Evolutionary conservation across 2,113 vertebrate species (phyloP), one percentile per base, ranked within the genome.

Genomic region (Takifugu flavidus): DNA sequence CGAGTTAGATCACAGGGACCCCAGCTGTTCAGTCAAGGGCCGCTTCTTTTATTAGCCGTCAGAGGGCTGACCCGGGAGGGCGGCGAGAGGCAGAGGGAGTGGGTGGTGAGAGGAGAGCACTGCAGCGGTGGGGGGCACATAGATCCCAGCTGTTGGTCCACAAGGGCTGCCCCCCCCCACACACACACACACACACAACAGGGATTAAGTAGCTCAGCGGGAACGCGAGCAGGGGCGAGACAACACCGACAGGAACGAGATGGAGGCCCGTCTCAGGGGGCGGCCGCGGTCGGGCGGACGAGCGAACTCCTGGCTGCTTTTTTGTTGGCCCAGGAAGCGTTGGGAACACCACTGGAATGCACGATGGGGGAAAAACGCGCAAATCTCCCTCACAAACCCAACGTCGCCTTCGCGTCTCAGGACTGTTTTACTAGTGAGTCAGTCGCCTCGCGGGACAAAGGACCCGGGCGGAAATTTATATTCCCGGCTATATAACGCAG

Each of bases 1-100:
- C 1, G 8, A 84, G 72, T 74, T 68, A 56, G 78, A 91, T 91
- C 81, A 63, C 74, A 78, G 82, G 60, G 85, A 58, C 72, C 84
- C 84, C 90, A 90, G 77, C 89, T 91, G 87, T 85, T 92, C 72
- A 82, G 87, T 90, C 82, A 88, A 86, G 76, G 74, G 77, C 75
- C 75, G 70, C 84, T 79, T 88, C 80, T 89, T 91, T 91, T 88
- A 87, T 91, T 90, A 89, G 88, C 45, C 10, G 59, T 88, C 84
- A 67, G 72, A 71, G 86, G 85, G 75, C 8, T 10, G 47, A 74
- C 53, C 74, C 74, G 76, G 75, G 27, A 77, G 78, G 64, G 74
- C 69, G 78, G 27, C 65, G 69, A 70, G 64, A 58, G 72, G 53
- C 49, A 70, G 72, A 71, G 60, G 44, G 70, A 66, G 77, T 70